Evolutionary conservation across 2,888 invertebrate genomes (phyloP).

Genomic region (Koerneria pararmatus): DNA sequence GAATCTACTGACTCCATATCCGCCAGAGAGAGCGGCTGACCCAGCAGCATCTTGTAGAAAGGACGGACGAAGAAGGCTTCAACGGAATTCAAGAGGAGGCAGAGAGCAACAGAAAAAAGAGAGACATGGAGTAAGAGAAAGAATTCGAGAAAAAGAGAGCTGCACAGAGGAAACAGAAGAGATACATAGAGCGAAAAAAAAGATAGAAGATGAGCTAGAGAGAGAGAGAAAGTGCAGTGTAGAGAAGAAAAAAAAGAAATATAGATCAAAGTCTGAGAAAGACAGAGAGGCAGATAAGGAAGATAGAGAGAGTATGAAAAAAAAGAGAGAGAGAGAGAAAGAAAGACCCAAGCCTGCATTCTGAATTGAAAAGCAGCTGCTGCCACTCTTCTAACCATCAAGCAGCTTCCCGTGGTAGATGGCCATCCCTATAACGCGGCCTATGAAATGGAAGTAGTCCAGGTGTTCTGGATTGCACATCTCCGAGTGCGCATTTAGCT

Average conservation of each 20-base stretch:
- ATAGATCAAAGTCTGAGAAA: no score
- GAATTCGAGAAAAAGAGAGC: no score
- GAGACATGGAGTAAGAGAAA: slow-evolving; percentile 1
- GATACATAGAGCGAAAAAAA: no score
- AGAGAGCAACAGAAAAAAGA: slow-evolving; percentile 60
- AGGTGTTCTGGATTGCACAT: slow-evolving; percentile 96
- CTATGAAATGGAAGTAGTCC: slow-evolving; percentile 96
- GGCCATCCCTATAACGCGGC: slow-evolving; percentile 95
- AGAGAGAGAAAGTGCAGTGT: no score
- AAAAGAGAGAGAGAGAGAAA: no score
- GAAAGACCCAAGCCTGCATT: no score
- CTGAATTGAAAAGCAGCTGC: background rate
- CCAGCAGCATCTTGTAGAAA: slow-evolving; percentile 99
- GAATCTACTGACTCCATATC: slow-evolving; percentile 99
- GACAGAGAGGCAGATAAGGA: no score
- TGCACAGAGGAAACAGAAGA: slow-evolving; percentile 2
- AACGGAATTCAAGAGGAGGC: no score
- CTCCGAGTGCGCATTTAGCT: slow-evolving; percentile 96
- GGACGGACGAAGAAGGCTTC: slow-evolving; percentile 94
- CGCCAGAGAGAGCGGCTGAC: slow-evolving; percentile 83
- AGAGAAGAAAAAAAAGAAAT: no score
- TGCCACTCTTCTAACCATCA: slow-evolving; percentile 78
- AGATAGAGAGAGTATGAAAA: no score
- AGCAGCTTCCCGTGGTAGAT: slow-evolving; percentile 96
- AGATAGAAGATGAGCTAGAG: no score